phyloP scores from a whole-genome alignment of 2,797 vertebrate genomes.

The Enteromius unitaeniatus region DNA sequence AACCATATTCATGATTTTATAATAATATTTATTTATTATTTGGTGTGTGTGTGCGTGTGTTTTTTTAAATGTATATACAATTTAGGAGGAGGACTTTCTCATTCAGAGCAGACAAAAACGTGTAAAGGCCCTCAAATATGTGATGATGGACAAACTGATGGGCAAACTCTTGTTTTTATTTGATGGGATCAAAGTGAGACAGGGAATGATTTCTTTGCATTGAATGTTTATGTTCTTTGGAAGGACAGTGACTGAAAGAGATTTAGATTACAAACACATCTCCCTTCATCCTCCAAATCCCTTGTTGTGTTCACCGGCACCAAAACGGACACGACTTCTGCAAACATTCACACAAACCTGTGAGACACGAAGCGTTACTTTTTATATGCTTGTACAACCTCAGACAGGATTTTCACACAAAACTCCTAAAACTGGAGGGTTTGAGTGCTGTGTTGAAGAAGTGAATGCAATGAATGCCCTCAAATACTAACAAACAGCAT shows the following conservation, averaged over 20 bases:
- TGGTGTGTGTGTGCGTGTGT: no score
- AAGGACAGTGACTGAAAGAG: not conserved
- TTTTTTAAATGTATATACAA: no score
- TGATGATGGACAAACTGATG: not conserved
- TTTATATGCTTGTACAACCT: not conserved
- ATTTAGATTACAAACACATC: constrained; percentile 8
- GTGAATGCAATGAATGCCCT: not conserved
- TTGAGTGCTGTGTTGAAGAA: not conserved
- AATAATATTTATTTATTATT: not conserved
- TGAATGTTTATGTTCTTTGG: not conserved
- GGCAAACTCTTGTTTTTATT: not conserved
- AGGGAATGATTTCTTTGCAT: not conserved
- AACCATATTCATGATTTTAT: not conserved
- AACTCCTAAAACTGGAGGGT: not conserved
- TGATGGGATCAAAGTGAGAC: not conserved
- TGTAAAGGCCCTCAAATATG: not conserved
- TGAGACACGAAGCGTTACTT: not conserved
- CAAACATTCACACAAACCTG: not conserved
- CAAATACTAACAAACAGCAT: not conserved
- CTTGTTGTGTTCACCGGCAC: not conserved
- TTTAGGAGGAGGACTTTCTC: not conserved
- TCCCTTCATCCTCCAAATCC: not conserved
- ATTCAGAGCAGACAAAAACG: not conserved
- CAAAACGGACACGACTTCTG: not conserved
- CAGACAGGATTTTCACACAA: not conserved